A percentile compares a stretch with the other conserved stretches of the same genome.
These are phyloP conservation scores for Zelostemma sp. DNA, from an alignment of 1,140 invertebrate genomes.

Conservation along the genomic window DNA sequence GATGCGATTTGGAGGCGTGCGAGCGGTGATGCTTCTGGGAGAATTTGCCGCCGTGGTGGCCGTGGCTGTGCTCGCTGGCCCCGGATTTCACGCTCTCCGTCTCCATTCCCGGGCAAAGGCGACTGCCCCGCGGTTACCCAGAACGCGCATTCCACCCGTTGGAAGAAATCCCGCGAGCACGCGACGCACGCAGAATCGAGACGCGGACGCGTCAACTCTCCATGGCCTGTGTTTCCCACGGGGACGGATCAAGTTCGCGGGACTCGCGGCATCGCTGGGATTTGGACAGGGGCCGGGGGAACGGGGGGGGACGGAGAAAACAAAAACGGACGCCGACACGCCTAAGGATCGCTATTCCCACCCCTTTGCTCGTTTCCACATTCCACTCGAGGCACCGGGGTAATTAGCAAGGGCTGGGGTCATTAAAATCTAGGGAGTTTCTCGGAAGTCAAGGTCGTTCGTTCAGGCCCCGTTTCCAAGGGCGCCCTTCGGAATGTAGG, in stretches of 20 bases:
- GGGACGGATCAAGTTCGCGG: neutral
- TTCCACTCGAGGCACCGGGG: conserved; percentile 34
- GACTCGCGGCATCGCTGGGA: neutral
- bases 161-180: conserved; percentile 16
- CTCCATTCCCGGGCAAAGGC: conserved; percentile 66
- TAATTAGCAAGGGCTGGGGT: conserved; percentile 35
- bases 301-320: too few relatives aligned
- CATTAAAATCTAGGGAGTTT: conserved; percentile 5
- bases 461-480: too few relatives aligned
- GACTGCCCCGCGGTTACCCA: conserved; percentile 50
- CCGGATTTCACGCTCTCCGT: conserved; percentile 69
- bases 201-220: conserved; percentile 1
- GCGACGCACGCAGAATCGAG: conserved; percentile 3
- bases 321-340: conserved; percentile 59
- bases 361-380: conserved; percentile 36
- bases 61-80: conserved; percentile 69
- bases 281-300: too few relatives aligned
- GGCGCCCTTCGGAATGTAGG: too few relatives aligned
- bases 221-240: conserved; percentile 6
- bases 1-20: conserved; percentile 64
- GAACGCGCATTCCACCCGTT: conserved; percentile 39
- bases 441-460: conserved; percentile 2
- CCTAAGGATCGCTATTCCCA: conserved; percentile 59
- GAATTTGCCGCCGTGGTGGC: conserved; percentile 59
- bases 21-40: conserved; percentile 64